Percentiles rank a stretch among this genome's conserved stretches.
phyloP scores from a whole-genome alignment of 2,113 vertebrate genomes.

The Noctilio leporinus region DNA sequence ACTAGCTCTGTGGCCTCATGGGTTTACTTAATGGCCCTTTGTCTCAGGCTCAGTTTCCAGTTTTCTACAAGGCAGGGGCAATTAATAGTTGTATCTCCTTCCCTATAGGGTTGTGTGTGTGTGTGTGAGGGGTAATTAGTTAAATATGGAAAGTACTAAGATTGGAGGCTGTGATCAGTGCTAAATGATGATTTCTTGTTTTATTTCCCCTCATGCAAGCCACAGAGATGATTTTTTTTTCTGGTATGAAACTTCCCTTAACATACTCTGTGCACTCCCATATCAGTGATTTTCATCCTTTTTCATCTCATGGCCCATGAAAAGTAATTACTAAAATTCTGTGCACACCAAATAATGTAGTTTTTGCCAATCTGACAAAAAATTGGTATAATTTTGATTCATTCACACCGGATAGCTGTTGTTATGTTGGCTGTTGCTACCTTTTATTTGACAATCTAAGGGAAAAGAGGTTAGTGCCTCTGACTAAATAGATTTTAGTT shows the following conservation, averaged over 20 bases:
- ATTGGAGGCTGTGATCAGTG: accelerated
- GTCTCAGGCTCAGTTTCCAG: background rate
- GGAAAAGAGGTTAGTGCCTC: background rate
- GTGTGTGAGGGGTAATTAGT: too few species aligned
- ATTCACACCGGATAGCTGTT: background rate
- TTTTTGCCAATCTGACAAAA: background rate
- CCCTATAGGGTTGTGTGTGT: background rate
- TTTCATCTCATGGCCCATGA: background rate
- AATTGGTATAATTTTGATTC: background rate
- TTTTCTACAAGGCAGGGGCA: background rate
- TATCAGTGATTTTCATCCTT: background rate
- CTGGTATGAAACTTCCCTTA: background rate
- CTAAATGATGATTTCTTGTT: background rate
- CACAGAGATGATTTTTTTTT: background rate
- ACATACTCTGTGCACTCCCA: background rate
- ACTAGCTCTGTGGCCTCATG: background rate
- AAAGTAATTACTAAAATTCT: background rate
- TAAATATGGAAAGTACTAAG: background rate
- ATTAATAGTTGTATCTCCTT: accelerated
- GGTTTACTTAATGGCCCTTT: background rate
- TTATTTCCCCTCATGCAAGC: too few species aligned
- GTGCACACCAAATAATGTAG: background rate
- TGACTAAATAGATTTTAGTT: background rate
- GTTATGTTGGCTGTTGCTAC: background rate
- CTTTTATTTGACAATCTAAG: background rate